Evolutionary conservation across 1,140 invertebrate genomes (phyloP).

Genomic region (Campoletis sonorensis): DNA sequence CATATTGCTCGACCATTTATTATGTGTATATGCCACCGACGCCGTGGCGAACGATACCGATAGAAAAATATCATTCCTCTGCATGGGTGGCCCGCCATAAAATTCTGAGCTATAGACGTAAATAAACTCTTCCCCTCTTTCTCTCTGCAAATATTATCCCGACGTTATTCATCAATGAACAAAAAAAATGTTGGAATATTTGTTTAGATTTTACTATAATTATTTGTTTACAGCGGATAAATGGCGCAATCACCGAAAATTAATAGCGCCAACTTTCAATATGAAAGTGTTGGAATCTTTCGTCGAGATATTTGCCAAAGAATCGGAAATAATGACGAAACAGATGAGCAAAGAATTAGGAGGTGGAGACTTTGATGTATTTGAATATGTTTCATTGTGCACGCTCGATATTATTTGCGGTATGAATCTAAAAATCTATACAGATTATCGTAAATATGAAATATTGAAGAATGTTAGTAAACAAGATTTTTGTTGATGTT

Average conservation of each 20-base stretch:
- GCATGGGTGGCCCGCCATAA: background rate
- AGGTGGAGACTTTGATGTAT: conserved; percentile 78
- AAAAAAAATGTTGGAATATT: too few relatives aligned
- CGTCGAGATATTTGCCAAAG: conserved; percentile 83
- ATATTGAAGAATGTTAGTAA: too few relatives aligned
- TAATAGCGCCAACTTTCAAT: conserved; percentile 79
- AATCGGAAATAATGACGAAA: conserved; percentile 79
- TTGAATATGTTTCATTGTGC: conserved; percentile 81
- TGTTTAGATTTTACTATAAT: too few relatives aligned
- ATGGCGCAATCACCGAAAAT: too few relatives aligned
- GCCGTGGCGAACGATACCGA: conserved; percentile 9
- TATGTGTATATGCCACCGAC: conserved; percentile 50
- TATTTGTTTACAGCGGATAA: too few relatives aligned
- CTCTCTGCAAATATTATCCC: too few relatives aligned
- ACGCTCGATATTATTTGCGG: conserved; percentile 87
- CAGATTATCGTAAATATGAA: too few relatives aligned
- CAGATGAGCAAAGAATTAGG: conserved; percentile 75
- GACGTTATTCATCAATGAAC: too few relatives aligned
- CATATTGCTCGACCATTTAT: conserved; percentile 43
- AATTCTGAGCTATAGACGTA: too few relatives aligned
- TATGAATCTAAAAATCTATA: conserved; percentile 61
- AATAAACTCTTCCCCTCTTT: too few relatives aligned
- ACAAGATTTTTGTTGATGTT: too few relatives aligned
- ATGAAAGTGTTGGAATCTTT: conserved; percentile 86
- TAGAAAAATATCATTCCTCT: conserved; percentile 32